Evolutionary conservation across 2,888 invertebrate genomes (phyloP), one percentile per base, ranked within the genome.

Genomic region (Drosophila formosana): DNA sequence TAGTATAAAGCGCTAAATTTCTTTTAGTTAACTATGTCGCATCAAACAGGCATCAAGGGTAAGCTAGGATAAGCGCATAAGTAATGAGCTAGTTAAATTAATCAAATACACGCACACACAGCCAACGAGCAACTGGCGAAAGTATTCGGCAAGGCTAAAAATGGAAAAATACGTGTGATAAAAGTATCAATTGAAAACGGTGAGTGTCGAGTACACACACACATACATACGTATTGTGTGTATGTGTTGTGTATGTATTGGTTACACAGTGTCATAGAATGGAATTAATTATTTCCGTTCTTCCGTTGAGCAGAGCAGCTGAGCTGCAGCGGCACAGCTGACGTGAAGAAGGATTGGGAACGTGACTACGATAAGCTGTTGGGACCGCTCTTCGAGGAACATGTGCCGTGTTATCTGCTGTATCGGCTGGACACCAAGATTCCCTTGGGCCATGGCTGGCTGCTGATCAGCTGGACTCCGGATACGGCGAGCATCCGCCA

Each of bases 391-490:
- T 93, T 97, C 53, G 95, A 96, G 80, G 95, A 95, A 84, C 95
- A 95, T 91, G 95, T 96, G 83, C 99, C 99, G 25, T 97, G 98
- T 84, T 99, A 98, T 91, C 94, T 99, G 78, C 93, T 99, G 57
- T 98, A 96, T 92, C 95, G 97, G 72, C 93, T 97, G 78, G 97
- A 97, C 90, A 93, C 94, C 25, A 96, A 95, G 89, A 96, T 96
- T 75, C 94, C 96, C 9, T 94, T 95, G 6, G 97, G 97, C 0
- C 96, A 97, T 92, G 96, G 98, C 87, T 99, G 99, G 99, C 92
- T 99, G 7, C 94, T 98, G 58, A 95, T 98, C 58, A 97, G 97
- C 83, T 99, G 98, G 97, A 97, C 96, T 0, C 99, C 99, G 0
- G 99, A 99, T 90, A 95, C 95, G 63, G 97, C 98, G 0, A 95